Evolutionary conservation across 2,888 invertebrate genomes (phyloP).

Genomic region (Aethes cnicana): DNA sequence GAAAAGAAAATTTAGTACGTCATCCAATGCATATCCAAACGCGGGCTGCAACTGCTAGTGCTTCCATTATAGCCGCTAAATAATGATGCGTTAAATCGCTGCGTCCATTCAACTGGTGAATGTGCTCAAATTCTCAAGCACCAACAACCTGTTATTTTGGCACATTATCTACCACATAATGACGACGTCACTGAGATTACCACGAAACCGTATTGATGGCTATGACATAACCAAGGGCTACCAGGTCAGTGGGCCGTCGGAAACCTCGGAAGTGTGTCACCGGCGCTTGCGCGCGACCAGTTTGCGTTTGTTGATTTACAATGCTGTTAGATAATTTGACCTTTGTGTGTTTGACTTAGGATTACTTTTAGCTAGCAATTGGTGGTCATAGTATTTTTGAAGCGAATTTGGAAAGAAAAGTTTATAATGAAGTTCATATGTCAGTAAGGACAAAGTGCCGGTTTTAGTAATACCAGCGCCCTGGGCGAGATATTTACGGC

Average conservation of each 20-base stretch:
- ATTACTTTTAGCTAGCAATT: neutral
- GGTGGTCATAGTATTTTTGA: too few species aligned
- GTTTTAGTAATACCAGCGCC: too few species aligned
- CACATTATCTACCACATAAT: conserved; percentile 20
- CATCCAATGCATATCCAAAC: too few species aligned
- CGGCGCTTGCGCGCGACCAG: conserved; percentile 40
- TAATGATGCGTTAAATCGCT: too few species aligned
- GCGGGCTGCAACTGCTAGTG: too few species aligned
- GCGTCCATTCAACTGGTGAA: too few species aligned
- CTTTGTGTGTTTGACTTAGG: conserved; percentile 53
- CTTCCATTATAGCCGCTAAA: too few species aligned
- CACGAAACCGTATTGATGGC: conserved; percentile 26
- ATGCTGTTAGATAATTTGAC: conserved; percentile 69
- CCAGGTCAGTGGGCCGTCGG: conserved; percentile 55
- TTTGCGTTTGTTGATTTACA: conserved; percentile 37
- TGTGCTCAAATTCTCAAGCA: too few species aligned
- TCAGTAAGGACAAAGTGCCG: too few species aligned
- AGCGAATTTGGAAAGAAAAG: neutral
- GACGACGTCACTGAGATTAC: conserved; percentile 18
- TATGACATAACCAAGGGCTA: conserved; percentile 58
- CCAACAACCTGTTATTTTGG: neutral
- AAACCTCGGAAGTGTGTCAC: conserved; percentile 55
- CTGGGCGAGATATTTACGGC: too few species aligned
- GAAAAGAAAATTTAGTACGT: too few species aligned
- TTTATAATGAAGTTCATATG: too few species aligned